These are phyloP conservation scores for Eubasilissa regina DNA, from an alignment of 1,140 invertebrate species.

Conservation along the genomic window DNA sequence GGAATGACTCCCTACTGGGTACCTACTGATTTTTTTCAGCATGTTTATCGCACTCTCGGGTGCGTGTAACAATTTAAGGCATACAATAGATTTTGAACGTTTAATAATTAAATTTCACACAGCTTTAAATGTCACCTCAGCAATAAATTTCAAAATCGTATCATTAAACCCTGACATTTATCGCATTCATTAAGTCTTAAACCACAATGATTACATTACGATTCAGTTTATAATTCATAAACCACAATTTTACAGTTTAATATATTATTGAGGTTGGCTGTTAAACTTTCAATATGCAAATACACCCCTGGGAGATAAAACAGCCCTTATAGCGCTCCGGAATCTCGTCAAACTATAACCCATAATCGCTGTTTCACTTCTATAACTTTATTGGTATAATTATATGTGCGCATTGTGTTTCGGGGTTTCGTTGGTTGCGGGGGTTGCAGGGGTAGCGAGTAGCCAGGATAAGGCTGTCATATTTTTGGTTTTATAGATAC, in stretches of 20 bases:
- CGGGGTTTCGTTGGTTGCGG: background rate
- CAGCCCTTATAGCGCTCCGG: constrained; percentile 33
- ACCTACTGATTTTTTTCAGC: too few relatives aligned
- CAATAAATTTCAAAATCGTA: constrained; percentile 12
- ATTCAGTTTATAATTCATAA: constrained; percentile 35
- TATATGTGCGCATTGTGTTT: constrained; percentile 34
- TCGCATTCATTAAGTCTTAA: constrained; percentile 23
- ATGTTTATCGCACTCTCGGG: too few relatives aligned
- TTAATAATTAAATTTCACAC: too few relatives aligned
- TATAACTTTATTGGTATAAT: constrained; percentile 60
- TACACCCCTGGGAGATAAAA: constrained; percentile 38
- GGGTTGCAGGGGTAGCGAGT: too few relatives aligned
- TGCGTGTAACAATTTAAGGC: too few relatives aligned
- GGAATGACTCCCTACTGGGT: too few relatives aligned
- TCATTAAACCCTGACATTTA: constrained; percentile 20
- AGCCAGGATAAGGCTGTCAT: constrained; percentile 47
- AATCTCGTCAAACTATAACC: constrained; percentile 57
- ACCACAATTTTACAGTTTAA: constrained; percentile 30
- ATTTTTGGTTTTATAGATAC: constrained; percentile 59
- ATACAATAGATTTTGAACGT: too few relatives aligned
- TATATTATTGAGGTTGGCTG: constrained; percentile 31
- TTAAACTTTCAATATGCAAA: constrained; percentile 60
- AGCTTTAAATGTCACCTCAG: constrained; percentile 27
- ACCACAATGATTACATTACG: constrained; percentile 24
- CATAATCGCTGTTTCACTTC: constrained; percentile 53